phyloP scores from a whole-genome alignment of 2,113 vertebrate species.

The Heteronetta atricapilla region DNA sequence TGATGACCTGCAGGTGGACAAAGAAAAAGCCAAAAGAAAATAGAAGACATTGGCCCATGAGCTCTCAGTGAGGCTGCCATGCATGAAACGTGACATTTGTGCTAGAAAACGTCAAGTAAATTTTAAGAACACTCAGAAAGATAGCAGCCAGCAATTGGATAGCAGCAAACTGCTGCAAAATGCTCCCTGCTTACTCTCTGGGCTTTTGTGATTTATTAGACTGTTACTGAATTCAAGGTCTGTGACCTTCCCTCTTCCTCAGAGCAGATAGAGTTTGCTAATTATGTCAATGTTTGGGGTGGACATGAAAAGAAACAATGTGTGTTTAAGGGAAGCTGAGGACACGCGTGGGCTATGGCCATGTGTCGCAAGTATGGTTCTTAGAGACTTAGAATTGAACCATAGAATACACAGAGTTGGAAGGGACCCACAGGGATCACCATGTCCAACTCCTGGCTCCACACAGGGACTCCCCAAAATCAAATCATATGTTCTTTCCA shows the following conservation, averaged over 20 bases:
- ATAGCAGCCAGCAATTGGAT: accelerated
- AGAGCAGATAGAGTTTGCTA: not conserved
- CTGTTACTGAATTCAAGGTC: not conserved
- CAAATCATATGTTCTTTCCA: not conserved
- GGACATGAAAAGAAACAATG: not conserved
- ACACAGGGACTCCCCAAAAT: not conserved
- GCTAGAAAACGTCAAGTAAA: not conserved
- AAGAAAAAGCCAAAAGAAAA: no score
- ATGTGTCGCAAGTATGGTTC: not conserved
- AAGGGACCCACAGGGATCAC: not conserved
- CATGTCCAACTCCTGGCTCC: not conserved
- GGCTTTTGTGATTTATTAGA: not conserved
- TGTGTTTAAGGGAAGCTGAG: not conserved
- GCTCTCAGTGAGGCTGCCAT: not conserved
- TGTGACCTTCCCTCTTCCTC: not conserved
- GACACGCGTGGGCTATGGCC: not conserved
- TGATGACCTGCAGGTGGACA: no score
- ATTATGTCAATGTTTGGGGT: not conserved
- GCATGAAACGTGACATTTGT: not conserved
- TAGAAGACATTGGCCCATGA: not conserved
- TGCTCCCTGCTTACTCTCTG: not conserved
- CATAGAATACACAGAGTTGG: not conserved
- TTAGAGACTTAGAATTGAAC: not conserved
- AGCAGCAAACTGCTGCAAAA: accelerated
- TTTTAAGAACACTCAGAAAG: not conserved